These are phyloP conservation scores for Cheracebus regulus DNA, from an alignment of 2,797 vertebrate species.

Conservation along the genomic window DNA sequence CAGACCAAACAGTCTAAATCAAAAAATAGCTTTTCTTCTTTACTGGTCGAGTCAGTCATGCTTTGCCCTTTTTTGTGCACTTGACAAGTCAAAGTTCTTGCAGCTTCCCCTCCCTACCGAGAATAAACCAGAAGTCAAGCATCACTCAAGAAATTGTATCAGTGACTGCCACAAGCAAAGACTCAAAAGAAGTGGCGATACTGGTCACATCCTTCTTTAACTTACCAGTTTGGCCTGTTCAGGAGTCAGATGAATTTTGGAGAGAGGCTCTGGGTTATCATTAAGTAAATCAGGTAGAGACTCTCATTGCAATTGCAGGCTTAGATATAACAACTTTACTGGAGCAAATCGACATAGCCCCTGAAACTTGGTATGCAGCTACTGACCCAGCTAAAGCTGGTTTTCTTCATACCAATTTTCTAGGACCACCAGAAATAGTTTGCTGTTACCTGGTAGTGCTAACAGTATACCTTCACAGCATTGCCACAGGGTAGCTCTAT, in stretches of 20 bases:
- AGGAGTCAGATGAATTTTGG: background rate
- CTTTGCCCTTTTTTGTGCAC: background rate
- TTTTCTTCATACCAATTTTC: background rate
- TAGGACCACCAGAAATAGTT: background rate
- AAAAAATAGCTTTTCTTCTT: background rate
- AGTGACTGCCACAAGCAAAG: too few relatives aligned
- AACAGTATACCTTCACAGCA: background rate
- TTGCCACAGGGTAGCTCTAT: background rate
- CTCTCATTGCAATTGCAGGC: background rate
- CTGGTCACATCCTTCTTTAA: background rate
- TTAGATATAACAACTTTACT: background rate
- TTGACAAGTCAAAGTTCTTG: background rate
- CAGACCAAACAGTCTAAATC: background rate
- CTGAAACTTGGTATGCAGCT: background rate
- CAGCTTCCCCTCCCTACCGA: background rate
- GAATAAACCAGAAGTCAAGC: background rate
- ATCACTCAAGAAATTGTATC: background rate
- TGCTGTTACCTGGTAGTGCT: background rate
- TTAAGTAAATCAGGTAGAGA: background rate
- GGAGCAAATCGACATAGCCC: background rate
- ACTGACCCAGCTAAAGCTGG: background rate
- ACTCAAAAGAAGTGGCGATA: background rate
- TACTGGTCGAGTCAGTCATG: background rate
- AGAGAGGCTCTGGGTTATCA: background rate
- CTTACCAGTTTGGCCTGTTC: background rate